phyloP scores from a whole-genome alignment of 1,140 invertebrate species.

The Rhyzopertha dominica region DNA sequence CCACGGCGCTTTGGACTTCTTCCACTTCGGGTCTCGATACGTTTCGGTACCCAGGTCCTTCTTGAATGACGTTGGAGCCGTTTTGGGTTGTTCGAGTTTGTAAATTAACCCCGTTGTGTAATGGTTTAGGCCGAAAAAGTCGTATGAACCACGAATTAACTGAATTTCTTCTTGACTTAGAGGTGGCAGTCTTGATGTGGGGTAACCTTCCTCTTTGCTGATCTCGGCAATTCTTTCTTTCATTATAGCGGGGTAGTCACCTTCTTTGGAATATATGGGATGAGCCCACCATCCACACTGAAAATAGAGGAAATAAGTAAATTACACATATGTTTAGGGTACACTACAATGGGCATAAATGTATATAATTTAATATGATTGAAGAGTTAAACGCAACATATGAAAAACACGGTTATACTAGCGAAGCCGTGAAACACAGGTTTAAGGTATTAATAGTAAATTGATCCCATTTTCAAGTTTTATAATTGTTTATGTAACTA shows the following conservation, averaged over 20 bases:
- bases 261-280: conserved; percentile 54
- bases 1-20: conserved; percentile 25
- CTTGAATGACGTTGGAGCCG: conserved; percentile 12
- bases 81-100: conserved; percentile 12
- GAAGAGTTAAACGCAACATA: no score
- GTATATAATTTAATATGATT: no score
- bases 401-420: no score
- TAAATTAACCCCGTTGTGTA: conserved; percentile 19
- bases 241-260: conserved; percentile 58
- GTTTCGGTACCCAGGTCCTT: conserved; percentile 18
- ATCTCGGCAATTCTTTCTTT: conserved; percentile 50
- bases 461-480: no score
- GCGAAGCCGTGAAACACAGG: no score
- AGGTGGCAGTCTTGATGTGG: conserved; percentile 54
- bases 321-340: no score
- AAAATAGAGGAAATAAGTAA: no score
- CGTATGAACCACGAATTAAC: conserved; percentile 46
- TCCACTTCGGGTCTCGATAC: conserved; percentile 16
- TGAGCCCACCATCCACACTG: conserved; percentile 60
- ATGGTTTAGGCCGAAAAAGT: conserved; percentile 53
- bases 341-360: no score
- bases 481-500: no score
- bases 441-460: no score
- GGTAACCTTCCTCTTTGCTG: conserved; percentile 48
- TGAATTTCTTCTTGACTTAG: conserved; percentile 50